A percentile compares a stretch with the other conserved stretches of the same genome.
Evolutionary conservation across 2,797 vertebrate species (phyloP).

Genomic region (Nyctalus aviator): DNA sequence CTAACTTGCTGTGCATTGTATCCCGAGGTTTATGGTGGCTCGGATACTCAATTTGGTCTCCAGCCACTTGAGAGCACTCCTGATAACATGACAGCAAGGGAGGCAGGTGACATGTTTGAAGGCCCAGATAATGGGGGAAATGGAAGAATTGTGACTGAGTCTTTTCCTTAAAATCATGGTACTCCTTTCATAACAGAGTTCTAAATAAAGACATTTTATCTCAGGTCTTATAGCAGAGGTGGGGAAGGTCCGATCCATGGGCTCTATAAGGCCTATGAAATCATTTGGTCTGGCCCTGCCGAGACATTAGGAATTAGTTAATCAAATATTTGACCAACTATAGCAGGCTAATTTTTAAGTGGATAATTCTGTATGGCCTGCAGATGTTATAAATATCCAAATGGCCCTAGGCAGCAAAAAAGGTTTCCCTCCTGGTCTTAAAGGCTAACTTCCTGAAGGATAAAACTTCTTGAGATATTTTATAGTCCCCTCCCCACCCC

Average conservation of each 20-base stretch:
- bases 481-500: not conserved
- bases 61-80: not conserved
- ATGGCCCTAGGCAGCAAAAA: no score
- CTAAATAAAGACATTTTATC: not conserved
- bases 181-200: constrained; percentile 40
- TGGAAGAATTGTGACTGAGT: not conserved
- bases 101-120: not conserved
- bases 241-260: no score
- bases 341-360: no score
- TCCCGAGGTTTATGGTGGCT: not conserved
- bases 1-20: not conserved
- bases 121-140: not conserved
- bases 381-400: no score
- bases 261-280: no score
- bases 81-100: not conserved
- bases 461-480: constrained; percentile 14
- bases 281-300: no score
- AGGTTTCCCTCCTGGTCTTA: not conserved
- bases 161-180: not conserved
- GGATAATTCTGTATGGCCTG: no score
- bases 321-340: no score
- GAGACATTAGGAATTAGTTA: no score
- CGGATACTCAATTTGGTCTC: not conserved
- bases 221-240: not conserved
- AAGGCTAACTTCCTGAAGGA: not conserved